A percentile compares a stretch with the other conserved stretches of the same genome.
phyloP scores from a whole-genome alignment of 2,888 invertebrate species.

The Chelonus formosanus region DNA sequence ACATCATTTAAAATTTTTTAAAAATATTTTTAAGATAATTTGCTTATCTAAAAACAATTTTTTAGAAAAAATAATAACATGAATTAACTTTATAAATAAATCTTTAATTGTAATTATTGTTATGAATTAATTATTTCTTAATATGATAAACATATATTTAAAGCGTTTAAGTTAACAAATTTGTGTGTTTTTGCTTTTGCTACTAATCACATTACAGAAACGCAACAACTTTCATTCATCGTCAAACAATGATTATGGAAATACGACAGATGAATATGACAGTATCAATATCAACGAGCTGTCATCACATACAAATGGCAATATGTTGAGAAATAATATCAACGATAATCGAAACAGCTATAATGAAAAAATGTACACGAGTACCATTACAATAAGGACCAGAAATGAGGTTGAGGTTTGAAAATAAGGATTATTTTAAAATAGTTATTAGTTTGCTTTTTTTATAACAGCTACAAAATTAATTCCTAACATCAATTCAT shows the following conservation, averaged over 20 bases:
- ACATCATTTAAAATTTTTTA: background rate
- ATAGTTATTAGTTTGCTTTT: too few relatives aligned
- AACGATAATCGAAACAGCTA: slow-evolving; percentile 42
- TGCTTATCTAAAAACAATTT: too few relatives aligned
- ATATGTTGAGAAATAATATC: slow-evolving; percentile 20
- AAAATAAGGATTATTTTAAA: slow-evolving; percentile 35
- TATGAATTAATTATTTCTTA: slow-evolving; percentile 30
- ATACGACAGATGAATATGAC: slow-evolving; percentile 23
- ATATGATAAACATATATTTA: slow-evolving; percentile 9
- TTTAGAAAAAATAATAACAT: too few relatives aligned
- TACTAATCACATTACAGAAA: slow-evolving; percentile 62
- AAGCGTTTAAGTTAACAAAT: slow-evolving; percentile 31
- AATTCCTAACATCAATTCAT: background rate
- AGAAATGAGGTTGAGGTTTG: slow-evolving; percentile 49
- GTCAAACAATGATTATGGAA: background rate
- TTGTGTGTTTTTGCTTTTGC: slow-evolving; percentile 47
- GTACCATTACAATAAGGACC: slow-evolving; percentile 61
- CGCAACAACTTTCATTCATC: slow-evolving; percentile 46
- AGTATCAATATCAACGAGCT: slow-evolving; percentile 33
- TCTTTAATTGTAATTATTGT: slow-evolving; percentile 17
- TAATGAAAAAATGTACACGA: slow-evolving; percentile 57
- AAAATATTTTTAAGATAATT: too few relatives aligned
- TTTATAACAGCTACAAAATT: background rate
- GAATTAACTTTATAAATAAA: background rate
- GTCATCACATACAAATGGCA: slow-evolving; percentile 30